Evolutionary conservation across 2,113 vertebrate species (phyloP), one percentile per base, ranked within the genome.

Genomic region (Dermatemys mawii): DNA sequence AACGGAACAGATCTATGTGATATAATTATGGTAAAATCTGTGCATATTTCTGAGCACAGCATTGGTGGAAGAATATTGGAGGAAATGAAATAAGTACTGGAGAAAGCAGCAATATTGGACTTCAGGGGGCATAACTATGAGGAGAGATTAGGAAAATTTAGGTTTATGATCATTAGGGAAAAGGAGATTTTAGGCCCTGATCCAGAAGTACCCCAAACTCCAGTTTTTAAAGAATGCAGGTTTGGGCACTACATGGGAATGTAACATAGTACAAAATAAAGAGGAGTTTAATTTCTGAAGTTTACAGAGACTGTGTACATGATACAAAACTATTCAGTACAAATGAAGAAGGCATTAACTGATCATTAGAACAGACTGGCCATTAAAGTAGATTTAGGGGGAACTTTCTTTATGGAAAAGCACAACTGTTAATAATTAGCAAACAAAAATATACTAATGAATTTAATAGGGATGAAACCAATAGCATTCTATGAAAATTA

Each of bases 371-470:
- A 46, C 32, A 49, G n/a, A 63, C 63, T 79, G 57, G 11, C 12
- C 11, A 26, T 9, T 93, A 73, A 87, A 82, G 32, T 3, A 79
- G 84, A 49, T 85, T 91, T 78, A 93, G 51, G 70, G 49, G 83
- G 80, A 41, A 2, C 5, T 48, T 91, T 93, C 83, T 90, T 83
- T 50, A 81, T 91, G n/a, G 44, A 53, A 57, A 55, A 0, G 0
- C 60, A 35, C 38, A 85, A 14, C 67, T 92, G 48, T 91, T 93
- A 87, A 83, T 55, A 92, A 81, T 97, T 87, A 94, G 86, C 82
- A 89, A 51, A 57, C 27, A 70, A 84, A 93, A 96, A 85, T 91
- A 91, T 96, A 89, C 70, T 96, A 95, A 89, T 92, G 55, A n/a
- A 55, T 81, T 60, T 83, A 87, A 88, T 46, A 88, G 73, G 82